Conservation (phyloP, 2,797 vertebrate genomes). For the Macroramphosus scolopax region DNA sequence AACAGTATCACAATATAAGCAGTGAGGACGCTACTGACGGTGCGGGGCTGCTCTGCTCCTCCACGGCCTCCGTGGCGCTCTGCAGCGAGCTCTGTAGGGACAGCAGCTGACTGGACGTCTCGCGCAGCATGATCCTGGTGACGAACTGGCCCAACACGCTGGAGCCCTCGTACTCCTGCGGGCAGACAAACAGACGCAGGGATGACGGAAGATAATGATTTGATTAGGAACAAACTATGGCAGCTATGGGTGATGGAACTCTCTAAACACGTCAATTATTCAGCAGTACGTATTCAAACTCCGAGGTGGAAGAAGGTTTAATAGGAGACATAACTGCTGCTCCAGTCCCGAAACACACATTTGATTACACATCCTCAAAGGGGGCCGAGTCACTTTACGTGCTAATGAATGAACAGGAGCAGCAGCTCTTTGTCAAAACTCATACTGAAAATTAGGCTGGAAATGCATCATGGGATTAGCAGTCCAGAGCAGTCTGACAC, state of each 20-base stretch:
- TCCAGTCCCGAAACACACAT: conserved; percentile 30
- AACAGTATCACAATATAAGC: no score
- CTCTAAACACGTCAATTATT: conserved; percentile 40
- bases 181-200: no score
- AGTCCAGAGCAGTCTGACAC: conserved; percentile 36
- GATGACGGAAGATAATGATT: no score
- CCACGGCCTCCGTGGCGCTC: conserved; percentile 90
- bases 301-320: conserved; percentile 34
- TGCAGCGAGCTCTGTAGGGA: conserved; percentile 91
- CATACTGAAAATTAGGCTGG: conserved; percentile 20
- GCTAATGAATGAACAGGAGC: conserved; percentile 23
- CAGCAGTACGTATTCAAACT: conserved; percentile 17
- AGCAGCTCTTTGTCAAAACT: conserved; percentile 26
- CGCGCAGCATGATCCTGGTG: conserved; percentile 89
- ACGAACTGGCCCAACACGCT: conserved; percentile 93
- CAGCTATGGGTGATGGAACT: conserved; percentile 31
- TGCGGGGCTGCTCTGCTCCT: conserved; percentile 86
- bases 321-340: conserved; percentile 37
- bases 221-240: conserved; percentile 20
- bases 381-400: conserved; percentile 7
- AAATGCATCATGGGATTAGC: conserved; percentile 39
- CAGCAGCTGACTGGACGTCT: conserved; percentile 89
- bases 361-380: conserved; percentile 35
- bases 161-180: conserved; percentile 90
- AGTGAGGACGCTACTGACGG: conserved; percentile 81